Percentiles rank a stretch among this genome's conserved stretches.
phyloP scores from a whole-genome alignment of 2,888 invertebrate species.

The Brachyopa scutellaris region DNA sequence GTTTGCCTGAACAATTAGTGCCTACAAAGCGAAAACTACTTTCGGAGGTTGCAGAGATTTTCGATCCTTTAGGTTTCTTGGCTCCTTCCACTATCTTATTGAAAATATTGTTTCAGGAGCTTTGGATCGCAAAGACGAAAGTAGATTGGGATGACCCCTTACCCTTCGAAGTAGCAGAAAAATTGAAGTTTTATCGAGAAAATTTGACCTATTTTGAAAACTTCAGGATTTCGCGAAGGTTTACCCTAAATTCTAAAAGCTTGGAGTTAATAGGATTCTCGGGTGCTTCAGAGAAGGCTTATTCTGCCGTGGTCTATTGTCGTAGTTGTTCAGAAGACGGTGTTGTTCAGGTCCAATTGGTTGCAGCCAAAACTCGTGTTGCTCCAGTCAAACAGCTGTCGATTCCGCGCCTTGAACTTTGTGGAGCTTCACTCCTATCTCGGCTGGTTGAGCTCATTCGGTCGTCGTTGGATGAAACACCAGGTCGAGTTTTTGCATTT shows the following conservation, averaged over 20 bases:
- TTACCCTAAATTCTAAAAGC: neutral
- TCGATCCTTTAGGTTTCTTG: constrained; percentile 28
- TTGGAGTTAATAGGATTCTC: constrained; percentile 19
- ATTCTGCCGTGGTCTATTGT: constrained; percentile 45
- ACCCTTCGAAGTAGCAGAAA: constrained; percentile 11
- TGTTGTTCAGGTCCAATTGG: neutral
- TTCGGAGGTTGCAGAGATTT: constrained; percentile 30
- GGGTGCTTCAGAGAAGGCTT: constrained; percentile 27
- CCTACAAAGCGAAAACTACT: constrained; percentile 18
- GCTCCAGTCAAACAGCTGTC: constrained; percentile 47
- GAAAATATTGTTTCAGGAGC: constrained; percentile 36
- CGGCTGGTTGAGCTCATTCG: constrained; percentile 12
- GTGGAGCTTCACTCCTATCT: constrained; percentile 46
- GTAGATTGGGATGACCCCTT: constrained; percentile 35
- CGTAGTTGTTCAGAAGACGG: neutral
- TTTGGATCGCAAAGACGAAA: constrained; percentile 21
- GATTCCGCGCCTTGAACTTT: constrained; percentile 51
- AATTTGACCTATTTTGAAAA: constrained; percentile 14
- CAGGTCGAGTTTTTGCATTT: constrained; percentile 45
- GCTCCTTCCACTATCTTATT: constrained; percentile 38
- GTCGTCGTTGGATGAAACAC: neutral
- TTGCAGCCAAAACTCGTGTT: constrained; percentile 36
- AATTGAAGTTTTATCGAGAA: constrained; percentile 23
- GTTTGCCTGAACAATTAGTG: neutral
- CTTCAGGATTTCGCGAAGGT: constrained; percentile 10